phyloP scores from a whole-genome alignment of 2,797 vertebrate genomes.

The Hipposideros larvatus region DNA sequence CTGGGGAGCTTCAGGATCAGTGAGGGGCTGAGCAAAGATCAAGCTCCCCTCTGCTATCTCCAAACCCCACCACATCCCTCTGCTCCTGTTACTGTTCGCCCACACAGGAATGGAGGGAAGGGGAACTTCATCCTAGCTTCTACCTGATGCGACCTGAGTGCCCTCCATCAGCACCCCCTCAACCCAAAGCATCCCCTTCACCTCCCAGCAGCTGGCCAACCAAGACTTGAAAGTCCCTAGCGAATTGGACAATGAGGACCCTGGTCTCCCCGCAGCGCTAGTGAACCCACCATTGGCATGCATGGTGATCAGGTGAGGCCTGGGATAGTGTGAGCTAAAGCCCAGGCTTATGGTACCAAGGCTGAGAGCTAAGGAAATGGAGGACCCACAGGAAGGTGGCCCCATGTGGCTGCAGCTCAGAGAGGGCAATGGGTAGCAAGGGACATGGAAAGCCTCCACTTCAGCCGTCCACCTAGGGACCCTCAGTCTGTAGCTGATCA shows the following conservation, averaged over 20 bases:
- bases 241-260: not conserved
- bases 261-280: not conserved
- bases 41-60: not conserved
- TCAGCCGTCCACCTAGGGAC: not conserved
- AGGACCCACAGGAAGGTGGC: not conserved
- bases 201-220: not conserved
- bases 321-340: not conserved
- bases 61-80: not conserved
- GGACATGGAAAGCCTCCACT: not conserved
- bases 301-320: not conserved
- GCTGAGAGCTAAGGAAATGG: not conserved
- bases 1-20: not conserved
- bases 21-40: not conserved
- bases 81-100: not conserved
- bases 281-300: rapidly evolving
- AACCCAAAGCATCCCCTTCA: not conserved
- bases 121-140: not conserved
- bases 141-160: not conserved
- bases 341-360: rapidly evolving
- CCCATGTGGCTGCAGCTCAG: not conserved
- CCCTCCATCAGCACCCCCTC: not conserved
- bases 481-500: not conserved
- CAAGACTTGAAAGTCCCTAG: not conserved
- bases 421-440: not conserved
- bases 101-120: rapidly evolving